These are phyloP conservation scores for Aproaerema taeniolella DNA, from an alignment of 2,888 invertebrate genomes.

Conservation along the genomic window DNA sequence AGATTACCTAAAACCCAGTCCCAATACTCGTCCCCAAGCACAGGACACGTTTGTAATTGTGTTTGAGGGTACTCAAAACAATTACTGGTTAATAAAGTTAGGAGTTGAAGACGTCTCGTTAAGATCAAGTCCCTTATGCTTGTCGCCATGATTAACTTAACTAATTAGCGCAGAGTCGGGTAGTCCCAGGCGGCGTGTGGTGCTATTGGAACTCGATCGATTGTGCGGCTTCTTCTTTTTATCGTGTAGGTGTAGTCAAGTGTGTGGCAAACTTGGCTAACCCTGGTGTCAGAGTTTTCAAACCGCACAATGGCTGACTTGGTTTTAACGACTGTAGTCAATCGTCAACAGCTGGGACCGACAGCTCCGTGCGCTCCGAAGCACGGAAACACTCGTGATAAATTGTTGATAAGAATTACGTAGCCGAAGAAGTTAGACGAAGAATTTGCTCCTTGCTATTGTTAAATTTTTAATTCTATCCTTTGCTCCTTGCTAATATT, in stretches of 20 bases:
- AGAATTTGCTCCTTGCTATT: neutral
- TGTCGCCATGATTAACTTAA: conserved; percentile 19
- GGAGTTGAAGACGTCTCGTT: conserved; percentile 6
- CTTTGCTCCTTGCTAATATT: neutral
- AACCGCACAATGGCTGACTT: too few relatives aligned
- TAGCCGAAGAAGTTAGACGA: neutral
- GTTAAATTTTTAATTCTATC: neutral
- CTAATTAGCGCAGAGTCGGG: conserved; percentile 19
- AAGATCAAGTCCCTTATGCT: conserved; percentile 19
- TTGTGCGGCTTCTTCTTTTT: too few relatives aligned
- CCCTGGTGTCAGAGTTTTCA: too few relatives aligned
- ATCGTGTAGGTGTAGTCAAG: too few relatives aligned
- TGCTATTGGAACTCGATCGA: conserved; percentile 12
- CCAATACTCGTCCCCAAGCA: too few relatives aligned
- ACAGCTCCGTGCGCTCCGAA: too few relatives aligned
- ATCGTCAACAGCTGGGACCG: neutral
- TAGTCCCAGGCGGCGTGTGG: conserved; percentile 14
- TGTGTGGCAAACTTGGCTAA: too few relatives aligned
- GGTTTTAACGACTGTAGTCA: too few relatives aligned
- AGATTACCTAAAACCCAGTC: too few relatives aligned
- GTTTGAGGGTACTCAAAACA: too few relatives aligned
- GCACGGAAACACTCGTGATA: neutral
- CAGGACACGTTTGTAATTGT: too few relatives aligned
- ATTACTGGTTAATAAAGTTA: conserved; percentile 1
- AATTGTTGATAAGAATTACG: too few relatives aligned